phyloP scores from a whole-genome alignment of 2,113 vertebrate species.

The Taurulus bubalis region DNA sequence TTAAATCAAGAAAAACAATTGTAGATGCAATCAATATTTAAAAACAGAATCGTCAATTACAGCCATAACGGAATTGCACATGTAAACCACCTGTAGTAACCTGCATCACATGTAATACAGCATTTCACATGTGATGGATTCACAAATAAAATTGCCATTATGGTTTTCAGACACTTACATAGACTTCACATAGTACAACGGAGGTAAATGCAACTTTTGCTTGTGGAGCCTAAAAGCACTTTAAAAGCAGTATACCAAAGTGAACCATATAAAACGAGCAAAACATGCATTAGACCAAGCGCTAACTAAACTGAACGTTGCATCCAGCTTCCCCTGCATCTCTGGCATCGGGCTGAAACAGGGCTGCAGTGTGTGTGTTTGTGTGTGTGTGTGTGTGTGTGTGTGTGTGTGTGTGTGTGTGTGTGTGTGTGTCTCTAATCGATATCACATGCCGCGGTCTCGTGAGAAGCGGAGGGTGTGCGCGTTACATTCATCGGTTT shows the following conservation, averaged over 20 bases:
- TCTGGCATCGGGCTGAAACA: not conserved
- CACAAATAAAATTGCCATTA: not conserved
- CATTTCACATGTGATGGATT: no score
- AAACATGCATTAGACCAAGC: not conserved
- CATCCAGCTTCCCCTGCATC: not conserved
- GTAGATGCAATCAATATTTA: not conserved
- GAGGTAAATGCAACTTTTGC: not conserved
- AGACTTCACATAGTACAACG: not conserved
- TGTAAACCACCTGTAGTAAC: not conserved
- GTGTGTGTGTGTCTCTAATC: constrained; percentile 55
- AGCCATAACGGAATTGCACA: no score
- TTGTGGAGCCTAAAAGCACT: not conserved
- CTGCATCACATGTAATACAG: not conserved
- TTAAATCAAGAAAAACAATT: not conserved
- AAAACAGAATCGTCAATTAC: not conserved
- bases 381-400: constrained; percentile 8
- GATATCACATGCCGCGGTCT: constrained; percentile 77
- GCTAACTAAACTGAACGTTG: not conserved
- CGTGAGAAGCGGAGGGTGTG: constrained; percentile 48
- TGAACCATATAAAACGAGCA: not conserved
- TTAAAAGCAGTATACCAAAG: not conserved
- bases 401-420: constrained; percentile 8
- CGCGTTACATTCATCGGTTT: not conserved
- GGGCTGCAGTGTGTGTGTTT: constrained; percentile 2
- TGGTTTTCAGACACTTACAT: not conserved